phyloP scores from a whole-genome alignment of 2,888 invertebrate genomes.

The Drosophila putrida region DNA sequence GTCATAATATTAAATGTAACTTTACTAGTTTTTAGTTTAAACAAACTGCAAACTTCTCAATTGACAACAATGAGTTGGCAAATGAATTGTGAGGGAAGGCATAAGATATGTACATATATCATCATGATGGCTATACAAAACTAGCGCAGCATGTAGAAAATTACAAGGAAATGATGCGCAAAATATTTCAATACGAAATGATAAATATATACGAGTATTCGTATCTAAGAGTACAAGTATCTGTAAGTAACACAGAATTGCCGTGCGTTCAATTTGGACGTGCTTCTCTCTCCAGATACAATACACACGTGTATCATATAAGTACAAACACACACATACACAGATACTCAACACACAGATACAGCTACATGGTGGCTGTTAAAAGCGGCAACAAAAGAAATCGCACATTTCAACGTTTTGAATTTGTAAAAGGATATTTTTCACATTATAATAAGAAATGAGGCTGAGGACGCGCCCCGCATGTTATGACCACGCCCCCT shows the following conservation, averaged over 20 bases:
- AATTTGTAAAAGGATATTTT: conserved; percentile 81
- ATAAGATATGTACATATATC: conserved; percentile 5
- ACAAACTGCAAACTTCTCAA: conserved; percentile 14
- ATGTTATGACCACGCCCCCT: conserved; percentile 55
- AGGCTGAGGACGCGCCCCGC: conserved; percentile 75
- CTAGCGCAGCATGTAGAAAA: conserved; percentile 53
- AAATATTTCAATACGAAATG: conserved; percentile 70
- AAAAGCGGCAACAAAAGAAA: conserved; percentile 74
- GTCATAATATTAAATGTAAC: no score
- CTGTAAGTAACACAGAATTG: conserved; percentile 55
- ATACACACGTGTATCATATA: conserved; percentile 56
- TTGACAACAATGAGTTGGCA: conserved; percentile 49
- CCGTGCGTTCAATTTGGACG: conserved; percentile 56
- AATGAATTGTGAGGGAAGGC: conserved; percentile 18
- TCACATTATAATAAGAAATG: conserved; percentile 82
- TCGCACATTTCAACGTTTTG: conserved; percentile 76
- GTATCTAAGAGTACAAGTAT: background rate
- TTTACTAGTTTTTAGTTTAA: no score
- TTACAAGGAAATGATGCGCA: conserved; percentile 68
- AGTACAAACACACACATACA: conserved; percentile 3
- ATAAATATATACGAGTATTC: conserved; percentile 48
- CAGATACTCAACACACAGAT: background rate
- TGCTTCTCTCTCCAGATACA: conserved; percentile 52
- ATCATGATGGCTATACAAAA: conserved; percentile 11
- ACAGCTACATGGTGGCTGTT: conserved; percentile 42